These are phyloP conservation scores for Pelosia muscerda DNA, from an alignment of 2,888 invertebrate genomes.

Conservation along the genomic window DNA sequence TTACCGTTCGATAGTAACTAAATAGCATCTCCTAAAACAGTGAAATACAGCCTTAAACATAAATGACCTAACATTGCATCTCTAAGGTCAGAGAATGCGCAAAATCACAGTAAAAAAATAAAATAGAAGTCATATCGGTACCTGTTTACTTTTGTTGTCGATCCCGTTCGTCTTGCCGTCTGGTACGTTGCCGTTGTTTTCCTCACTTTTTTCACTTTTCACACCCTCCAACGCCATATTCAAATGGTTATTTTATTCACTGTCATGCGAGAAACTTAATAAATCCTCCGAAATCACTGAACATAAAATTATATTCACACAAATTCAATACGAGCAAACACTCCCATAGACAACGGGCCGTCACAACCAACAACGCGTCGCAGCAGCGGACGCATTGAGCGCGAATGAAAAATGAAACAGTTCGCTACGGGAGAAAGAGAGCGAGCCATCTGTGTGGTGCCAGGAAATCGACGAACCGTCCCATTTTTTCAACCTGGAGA, in stretches of 20 bases:
- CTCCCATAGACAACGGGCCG: slow-evolving; percentile 79
- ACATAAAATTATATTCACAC: slow-evolving; percentile 70
- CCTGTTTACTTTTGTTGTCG: slow-evolving; percentile 88
- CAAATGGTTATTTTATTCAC: slow-evolving; percentile 79
- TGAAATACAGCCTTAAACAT: background rate
- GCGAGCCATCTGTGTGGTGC: slow-evolving; percentile 51
- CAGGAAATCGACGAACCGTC: slow-evolving; percentile 36
- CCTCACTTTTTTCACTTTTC: slow-evolving; percentile 85
- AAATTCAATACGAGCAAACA: slow-evolving; percentile 78
- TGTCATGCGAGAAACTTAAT: slow-evolving; percentile 77
- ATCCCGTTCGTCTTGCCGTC: slow-evolving; percentile 86
- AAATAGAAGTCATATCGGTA: slow-evolving; percentile 66
- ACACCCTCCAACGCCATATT: slow-evolving; percentile 86
- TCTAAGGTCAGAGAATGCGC: slow-evolving; percentile 36
- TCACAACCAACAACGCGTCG: slow-evolving; percentile 64
- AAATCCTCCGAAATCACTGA: slow-evolving; percentile 70
- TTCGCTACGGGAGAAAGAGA: slow-evolving; percentile 58
- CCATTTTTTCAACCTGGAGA: slow-evolving; percentile 21
- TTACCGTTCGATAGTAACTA: slow-evolving; percentile 25
- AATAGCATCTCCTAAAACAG: slow-evolving; percentile 31
- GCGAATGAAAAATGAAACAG: slow-evolving; percentile 75
- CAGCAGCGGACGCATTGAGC: slow-evolving; percentile 77
- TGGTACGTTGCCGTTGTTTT: slow-evolving; percentile 83
- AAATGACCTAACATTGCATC: slow-evolving; percentile 17
- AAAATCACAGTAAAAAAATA: slow-evolving; percentile 56